Conservation (phyloP, 1,140 invertebrate genomes). For the Hormaphis cornu region DNA sequence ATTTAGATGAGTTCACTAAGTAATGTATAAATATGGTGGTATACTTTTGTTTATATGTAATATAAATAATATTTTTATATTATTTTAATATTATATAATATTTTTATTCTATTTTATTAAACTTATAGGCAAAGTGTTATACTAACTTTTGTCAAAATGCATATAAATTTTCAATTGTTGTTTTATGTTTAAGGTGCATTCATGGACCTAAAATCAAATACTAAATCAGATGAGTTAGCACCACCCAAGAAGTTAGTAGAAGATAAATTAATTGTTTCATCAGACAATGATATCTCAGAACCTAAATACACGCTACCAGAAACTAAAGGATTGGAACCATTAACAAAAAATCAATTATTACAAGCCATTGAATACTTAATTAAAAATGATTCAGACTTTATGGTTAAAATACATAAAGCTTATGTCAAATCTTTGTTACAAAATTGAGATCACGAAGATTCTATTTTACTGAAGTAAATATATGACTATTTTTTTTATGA, state of each 20-base stretch:
- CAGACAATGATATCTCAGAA: slow-evolving; percentile 17
- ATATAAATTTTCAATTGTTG: neutral
- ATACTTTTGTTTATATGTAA: no score
- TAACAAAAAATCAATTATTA: slow-evolving; percentile 75
- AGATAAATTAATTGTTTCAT: slow-evolving; percentile 20
- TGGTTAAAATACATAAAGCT: slow-evolving; percentile 77
- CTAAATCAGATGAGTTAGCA: slow-evolving; percentile 13
- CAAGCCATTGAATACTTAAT: slow-evolving; percentile 79
- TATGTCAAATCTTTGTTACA: slow-evolving; percentile 63
- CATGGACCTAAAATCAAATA: neutral
- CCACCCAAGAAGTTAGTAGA: slow-evolving; percentile 6
- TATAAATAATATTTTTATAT: no score
- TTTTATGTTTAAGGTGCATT: neutral
- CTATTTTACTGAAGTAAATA: slow-evolving; percentile 11
- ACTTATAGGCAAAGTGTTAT: no score
- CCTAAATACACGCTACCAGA: neutral
- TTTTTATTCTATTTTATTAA: no score
- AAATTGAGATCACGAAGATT: slow-evolving; percentile 12
- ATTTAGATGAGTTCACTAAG: no score
- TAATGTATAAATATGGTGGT: no score
- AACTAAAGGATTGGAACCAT: slow-evolving; percentile 48
- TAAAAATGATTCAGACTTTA: slow-evolving; percentile 76
- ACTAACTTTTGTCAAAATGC: no score
- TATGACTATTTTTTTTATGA: no score
- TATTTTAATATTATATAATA: no score